Evolutionary conservation across 2,113 vertebrate species (phyloP).

Genomic region (Lepus americanus): DNA sequence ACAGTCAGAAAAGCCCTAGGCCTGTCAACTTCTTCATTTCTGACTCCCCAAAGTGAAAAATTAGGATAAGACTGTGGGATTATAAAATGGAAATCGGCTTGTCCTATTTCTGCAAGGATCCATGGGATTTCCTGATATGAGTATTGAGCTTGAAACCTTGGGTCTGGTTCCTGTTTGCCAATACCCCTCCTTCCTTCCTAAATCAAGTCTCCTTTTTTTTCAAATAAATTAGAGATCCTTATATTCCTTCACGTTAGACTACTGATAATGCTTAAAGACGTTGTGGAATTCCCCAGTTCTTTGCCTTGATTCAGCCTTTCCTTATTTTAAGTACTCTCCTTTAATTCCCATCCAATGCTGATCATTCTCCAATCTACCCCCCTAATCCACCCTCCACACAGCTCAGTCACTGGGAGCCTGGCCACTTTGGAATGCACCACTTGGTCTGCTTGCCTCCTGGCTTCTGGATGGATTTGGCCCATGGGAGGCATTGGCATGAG

Average conservation of each 20-base stretch:
- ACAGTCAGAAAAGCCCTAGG: not conserved
- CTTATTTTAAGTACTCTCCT: not conserved
- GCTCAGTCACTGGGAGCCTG: no score
- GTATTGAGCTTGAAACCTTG: not conserved
- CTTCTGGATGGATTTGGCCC: not conserved
- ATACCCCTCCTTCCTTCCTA: not conserved
- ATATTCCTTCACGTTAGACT: not conserved
- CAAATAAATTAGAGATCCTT: not conserved
- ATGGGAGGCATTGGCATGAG: not conserved
- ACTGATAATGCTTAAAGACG: not conserved
- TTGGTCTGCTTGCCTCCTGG: not conserved
- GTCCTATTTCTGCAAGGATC: not conserved
- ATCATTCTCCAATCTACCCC: not conserved
- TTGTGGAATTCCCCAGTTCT: not conserved
- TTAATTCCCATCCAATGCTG: not conserved
- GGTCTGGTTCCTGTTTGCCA: not conserved
- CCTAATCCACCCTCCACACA: not conserved
- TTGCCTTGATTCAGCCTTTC: not conserved
- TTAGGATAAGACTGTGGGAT: not conserved
- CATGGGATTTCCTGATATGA: not conserved
- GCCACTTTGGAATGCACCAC: not conserved
- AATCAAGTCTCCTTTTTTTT: not conserved
- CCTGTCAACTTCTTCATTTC: not conserved
- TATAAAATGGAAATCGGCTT: not conserved
- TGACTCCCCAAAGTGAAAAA: not conserved